phyloP scores from a whole-genome alignment of 2,888 invertebrate species.

The Cephalotes varians region DNA sequence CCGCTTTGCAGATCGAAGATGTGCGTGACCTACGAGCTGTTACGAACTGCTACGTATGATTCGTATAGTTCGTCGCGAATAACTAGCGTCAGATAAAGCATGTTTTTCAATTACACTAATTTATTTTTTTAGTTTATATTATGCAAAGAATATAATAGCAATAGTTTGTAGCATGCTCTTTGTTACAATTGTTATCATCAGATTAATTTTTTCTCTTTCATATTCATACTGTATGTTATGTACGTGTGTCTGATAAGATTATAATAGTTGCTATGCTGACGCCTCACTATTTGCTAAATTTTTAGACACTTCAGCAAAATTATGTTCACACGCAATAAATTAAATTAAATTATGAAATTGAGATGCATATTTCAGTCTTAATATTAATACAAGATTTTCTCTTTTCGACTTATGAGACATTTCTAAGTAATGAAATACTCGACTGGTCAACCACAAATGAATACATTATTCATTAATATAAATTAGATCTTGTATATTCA shows the following conservation, averaged over 20 bases:
- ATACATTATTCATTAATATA: not conserved
- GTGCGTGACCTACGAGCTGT: slow-evolving; percentile 5
- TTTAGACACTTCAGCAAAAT: too few species aligned
- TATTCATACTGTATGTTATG: not conserved
- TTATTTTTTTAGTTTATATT: too few species aligned
- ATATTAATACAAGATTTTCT: not conserved
- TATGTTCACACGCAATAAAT: not conserved
- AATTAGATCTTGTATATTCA: not conserved
- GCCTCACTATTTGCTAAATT: too few species aligned
- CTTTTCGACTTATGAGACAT: not conserved
- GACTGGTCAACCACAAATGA: slow-evolving; percentile 17
- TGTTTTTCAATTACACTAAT: not conserved
- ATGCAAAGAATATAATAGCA: not conserved
- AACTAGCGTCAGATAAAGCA: not conserved
- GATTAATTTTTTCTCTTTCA: not conserved
- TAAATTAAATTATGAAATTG: slow-evolving; percentile 20
- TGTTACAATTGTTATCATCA: slow-evolving; percentile 33
- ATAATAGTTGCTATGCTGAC: too few species aligned
- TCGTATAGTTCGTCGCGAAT: not conserved
- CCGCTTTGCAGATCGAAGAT: slow-evolving; percentile 7
- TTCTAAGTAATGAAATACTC: not conserved
- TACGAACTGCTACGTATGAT: not conserved
- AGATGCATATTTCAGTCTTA: not conserved
- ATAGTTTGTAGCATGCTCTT: slow-evolving; percentile 20
- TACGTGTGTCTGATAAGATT: not conserved